Evolutionary conservation across 1,140 invertebrate species (phyloP), one percentile per base, ranked within the genome.

Genomic region (Eupristina koningsbergeri): DNA sequence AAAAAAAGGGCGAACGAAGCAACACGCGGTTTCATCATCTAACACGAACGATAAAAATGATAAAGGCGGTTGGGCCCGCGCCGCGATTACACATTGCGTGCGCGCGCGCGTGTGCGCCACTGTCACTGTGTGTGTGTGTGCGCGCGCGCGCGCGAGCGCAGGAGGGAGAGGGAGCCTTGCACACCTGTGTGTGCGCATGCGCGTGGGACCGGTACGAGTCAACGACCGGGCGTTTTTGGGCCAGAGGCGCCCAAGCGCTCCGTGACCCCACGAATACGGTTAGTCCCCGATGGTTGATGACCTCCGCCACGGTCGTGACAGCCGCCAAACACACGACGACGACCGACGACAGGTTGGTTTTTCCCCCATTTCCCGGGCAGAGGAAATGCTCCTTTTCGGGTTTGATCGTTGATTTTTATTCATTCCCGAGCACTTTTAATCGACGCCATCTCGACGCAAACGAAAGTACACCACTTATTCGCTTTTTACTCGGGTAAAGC

Each of bases 201-300:
- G 39, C 17, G 29, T 9, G 45, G 0, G 0, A 9, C 5, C 31
- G 39, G 47, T 22, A 29, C 34, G 74, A 74, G 74, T 83, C 81
- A 58, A 22, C 58, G 74, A 83, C 81, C 74, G 58, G n/a, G n/a
- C 31, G 61, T 64, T 77, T 83, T 83, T 77, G 81, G 81, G 74
- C 58, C 74, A 63, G 45, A 5, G 71, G 47, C 8, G 34, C 41
- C 41, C 26, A 15, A 26, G 36, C 6, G 26, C 73, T n/a, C 29
- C 36, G 36, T 41, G 9, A 22, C 53, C 53, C 53, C 13, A 13
- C 53, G 22, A 26, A 50, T 15, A 50, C 47, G 2, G 9, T 41
- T 26, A 11, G 31, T 50, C 73, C 15, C 26, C n/a, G n/a, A n/a
- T 50, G 73, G 71, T 53, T 50, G 73, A 50, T 75, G 29, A 75